These are phyloP conservation scores for Rhinoptilus africanus DNA, from an alignment of 2,113 vertebrate genomes.

Conservation along the genomic window DNA sequence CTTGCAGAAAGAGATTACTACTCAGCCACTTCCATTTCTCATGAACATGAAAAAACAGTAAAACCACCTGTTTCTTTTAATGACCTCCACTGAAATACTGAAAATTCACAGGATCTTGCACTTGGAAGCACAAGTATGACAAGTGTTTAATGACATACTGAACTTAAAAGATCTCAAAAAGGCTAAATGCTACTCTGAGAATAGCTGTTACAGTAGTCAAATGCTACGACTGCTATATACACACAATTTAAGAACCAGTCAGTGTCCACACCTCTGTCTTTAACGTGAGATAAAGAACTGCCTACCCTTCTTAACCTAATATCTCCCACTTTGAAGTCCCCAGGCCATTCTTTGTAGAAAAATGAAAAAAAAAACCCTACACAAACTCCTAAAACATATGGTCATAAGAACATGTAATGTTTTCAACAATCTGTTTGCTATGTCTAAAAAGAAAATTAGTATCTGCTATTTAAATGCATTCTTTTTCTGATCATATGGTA, in stretches of 20 bases:
- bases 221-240: background rate
- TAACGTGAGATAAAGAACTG: background rate
- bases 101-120: background rate
- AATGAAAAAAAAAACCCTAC: background rate
- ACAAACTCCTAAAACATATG: fast-evolving
- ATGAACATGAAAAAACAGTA: background rate
- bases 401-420: background rate
- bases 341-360: background rate
- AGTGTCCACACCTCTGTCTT: background rate
- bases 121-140: background rate
- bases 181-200: background rate
- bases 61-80: background rate
- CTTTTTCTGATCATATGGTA: background rate
- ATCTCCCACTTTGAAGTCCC: background rate
- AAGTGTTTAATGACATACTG: background rate
- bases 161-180: background rate
- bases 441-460: background rate
- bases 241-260: background rate
- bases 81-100: background rate
- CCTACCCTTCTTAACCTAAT: background rate
- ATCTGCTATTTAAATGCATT: background rate
- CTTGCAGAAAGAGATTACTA: background rate
- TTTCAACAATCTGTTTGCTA: background rate
- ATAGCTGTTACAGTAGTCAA: background rate
- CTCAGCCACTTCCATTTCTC: background rate